Conservation (phyloP, 2,888 invertebrate genomes). For the Netelia inedita region DNA sequence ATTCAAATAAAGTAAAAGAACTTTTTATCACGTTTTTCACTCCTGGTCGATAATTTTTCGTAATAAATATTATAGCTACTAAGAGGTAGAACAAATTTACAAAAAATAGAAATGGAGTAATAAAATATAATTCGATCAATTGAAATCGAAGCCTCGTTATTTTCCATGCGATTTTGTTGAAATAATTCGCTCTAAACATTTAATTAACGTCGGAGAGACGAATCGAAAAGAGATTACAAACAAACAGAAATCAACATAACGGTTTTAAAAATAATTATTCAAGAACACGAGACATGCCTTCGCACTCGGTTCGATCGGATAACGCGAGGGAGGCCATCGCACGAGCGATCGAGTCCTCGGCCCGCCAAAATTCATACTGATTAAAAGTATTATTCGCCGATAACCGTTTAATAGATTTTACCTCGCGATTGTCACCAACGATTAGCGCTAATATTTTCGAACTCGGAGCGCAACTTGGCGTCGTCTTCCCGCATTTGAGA, state of each 20-base stretch:
- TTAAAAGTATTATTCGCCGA: slow-evolving; percentile 60
- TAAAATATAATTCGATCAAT: no score
- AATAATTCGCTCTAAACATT: no score
- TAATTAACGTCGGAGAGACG: no score
- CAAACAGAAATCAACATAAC: background rate
- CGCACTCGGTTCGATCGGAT: slow-evolving; percentile 38
- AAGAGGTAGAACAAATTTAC: no score
- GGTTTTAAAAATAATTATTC: background rate
- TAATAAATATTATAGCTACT: no score
- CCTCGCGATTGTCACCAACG: slow-evolving; percentile 17
- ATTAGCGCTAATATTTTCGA: slow-evolving; percentile 2
- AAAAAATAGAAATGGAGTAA: no score
- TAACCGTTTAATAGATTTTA: slow-evolving; percentile 39
- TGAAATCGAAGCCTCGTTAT: no score
- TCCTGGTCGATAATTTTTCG: no score
- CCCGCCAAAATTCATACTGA: slow-evolving; percentile 50
- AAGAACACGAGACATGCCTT: slow-evolving; percentile 21
- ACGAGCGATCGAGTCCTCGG: slow-evolving; percentile 33
- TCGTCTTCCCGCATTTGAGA: slow-evolving; percentile 18
- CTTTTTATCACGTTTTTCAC: no score
- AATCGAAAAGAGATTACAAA: background rate
- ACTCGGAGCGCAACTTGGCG: background rate
- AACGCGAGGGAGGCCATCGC: slow-evolving; percentile 49
- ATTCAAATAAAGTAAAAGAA: no score
- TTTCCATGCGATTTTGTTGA: no score